Evolutionary conservation across 2,797 vertebrate species (phyloP).

Genomic region (Bradypodion pumilum): DNA sequence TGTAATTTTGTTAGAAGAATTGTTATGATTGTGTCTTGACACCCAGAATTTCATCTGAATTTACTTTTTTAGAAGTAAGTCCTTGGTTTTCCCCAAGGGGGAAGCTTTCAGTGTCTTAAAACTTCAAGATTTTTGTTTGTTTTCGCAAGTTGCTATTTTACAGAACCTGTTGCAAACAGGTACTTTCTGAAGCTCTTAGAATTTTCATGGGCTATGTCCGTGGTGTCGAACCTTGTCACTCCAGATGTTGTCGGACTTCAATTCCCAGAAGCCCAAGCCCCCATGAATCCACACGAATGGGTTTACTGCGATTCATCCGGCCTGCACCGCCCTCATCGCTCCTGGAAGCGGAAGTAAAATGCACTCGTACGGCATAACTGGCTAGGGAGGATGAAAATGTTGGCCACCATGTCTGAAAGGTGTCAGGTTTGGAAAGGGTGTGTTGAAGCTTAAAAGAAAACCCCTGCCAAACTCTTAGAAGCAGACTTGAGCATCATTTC

Average conservation of each 20-base stretch:
- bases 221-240: no score
- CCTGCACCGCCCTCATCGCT: no score
- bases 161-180: not conserved
- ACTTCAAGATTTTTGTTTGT: not conserved
- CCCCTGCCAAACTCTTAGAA: not conserved
- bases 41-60: not conserved
- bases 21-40: not conserved
- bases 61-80: not conserved
- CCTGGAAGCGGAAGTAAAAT: no score
- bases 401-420: not conserved
- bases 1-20: not conserved
- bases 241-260: no score
- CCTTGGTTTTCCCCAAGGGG: not conserved
- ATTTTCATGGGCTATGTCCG: not conserved
- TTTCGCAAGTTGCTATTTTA: not conserved
- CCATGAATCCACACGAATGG: no score
- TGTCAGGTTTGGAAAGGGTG: not conserved
- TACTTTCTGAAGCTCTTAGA: not conserved
- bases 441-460: not conserved
- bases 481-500: not conserved
- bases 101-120: not conserved
- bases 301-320: no score
- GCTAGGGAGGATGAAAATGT: not conserved
- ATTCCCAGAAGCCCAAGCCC: no score
- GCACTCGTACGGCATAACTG: no score